Conservation (phyloP, 2,797 vertebrate species). For the Acrocephalus scirpaceus region DNA sequence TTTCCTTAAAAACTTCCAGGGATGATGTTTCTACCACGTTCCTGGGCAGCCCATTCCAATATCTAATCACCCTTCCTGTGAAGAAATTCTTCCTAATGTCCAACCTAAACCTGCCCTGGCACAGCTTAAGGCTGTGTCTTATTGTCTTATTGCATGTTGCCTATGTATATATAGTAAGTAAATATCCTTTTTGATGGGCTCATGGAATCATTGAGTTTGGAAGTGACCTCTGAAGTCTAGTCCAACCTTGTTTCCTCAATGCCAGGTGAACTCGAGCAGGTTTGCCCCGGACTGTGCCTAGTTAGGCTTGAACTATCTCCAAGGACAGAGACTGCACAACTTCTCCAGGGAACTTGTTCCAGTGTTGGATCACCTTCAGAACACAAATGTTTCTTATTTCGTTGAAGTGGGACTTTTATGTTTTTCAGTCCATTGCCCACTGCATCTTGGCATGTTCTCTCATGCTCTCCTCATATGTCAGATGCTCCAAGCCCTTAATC, state of each 20-base stretch:
- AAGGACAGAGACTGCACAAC: not conserved
- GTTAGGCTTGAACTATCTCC: not conserved
- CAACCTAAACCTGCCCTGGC: not conserved
- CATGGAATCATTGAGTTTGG: not conserved
- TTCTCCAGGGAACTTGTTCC: not conserved
- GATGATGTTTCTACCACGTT: not conserved
- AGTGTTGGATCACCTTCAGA: not conserved
- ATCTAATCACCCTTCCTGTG: not conserved
- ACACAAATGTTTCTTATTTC: not conserved
- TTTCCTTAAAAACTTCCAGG: not conserved
- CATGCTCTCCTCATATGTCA: not conserved
- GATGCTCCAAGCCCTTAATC: not conserved
- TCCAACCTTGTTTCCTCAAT: not conserved
- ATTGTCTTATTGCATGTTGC: not conserved
- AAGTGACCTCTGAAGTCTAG: not conserved
- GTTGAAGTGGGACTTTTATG: not conserved
- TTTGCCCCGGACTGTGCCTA: not conserved
- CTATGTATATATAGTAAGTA: not conserved
- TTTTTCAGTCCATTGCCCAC: not conserved
- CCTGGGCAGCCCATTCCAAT: not conserved
- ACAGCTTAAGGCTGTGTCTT: not conserved
- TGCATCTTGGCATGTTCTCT: not conserved
- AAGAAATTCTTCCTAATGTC: not conserved
- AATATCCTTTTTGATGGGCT: not conserved
- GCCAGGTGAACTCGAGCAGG: rapidly evolving